Base-by-base conservation (phyloP, 2,888 invertebrate genomes). In the Hermaeophaga mercurialis region DNA sequence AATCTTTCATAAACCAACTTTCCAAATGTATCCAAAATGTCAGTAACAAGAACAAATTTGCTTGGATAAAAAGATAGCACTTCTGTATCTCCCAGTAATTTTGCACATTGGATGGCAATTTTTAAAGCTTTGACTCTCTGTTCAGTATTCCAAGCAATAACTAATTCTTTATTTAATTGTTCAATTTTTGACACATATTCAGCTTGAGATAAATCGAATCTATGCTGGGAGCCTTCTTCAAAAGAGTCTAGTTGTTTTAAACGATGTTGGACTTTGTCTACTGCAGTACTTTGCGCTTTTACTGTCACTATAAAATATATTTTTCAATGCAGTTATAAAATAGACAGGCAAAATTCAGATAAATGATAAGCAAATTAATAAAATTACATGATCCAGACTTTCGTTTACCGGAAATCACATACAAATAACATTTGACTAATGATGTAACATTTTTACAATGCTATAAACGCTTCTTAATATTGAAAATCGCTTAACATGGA, bases 21-120 rank as follows among this genome's bases (percentile, higher is more conserved):
- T 1, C 94, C 94, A 81, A 99, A 98, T 62, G 90, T 92, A 76
- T 98, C 96, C 65, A 99, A 81, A 66, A 97, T 92, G 76, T 99
- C 97, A 8, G 96, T 96, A 52, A 98, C 89, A 11, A 98, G 83
- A 26, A 96, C 94, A 84, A 96, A 99, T 80, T 98, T 97, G 78
- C 96, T 96, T 0, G 98, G 98, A 80, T 98, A 99, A 79, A 98
- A 99, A 69, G 91, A 90, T 73, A 96, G 86, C 0, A 93, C 95
- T 54, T 87, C 88, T 2, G 91, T 89, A 74, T 96, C 95, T 1
- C 91, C 88, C 50, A 99, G 80, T 69, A 97, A 81, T 79, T 97
- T 96, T 28, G 96, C 92, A 79, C 96, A 96, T 82, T 97, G 96
- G 66, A 98, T 97, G 1, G 90, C 94, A 72, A 98, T 96, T 83